Conservation (phyloP, 2,797 vertebrate species). For the Helarctos malayanus region DNA sequence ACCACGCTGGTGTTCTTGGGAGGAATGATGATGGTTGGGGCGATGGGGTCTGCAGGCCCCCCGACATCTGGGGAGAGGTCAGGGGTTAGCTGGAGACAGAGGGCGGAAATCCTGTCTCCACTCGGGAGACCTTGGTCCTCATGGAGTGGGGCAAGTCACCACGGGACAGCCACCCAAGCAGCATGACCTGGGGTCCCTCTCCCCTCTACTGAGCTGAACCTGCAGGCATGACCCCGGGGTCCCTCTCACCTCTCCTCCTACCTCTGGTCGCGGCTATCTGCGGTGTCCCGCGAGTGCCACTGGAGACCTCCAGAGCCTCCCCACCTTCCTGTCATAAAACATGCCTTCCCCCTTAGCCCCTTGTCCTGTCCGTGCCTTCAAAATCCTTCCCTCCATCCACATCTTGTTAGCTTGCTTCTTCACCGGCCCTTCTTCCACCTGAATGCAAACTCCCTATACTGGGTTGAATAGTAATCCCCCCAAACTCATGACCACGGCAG, state of each 20-base stretch:
- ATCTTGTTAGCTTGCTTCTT: rapidly evolving
- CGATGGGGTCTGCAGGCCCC: conserved; percentile 97
- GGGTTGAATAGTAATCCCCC: background rate
- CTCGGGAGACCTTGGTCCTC: background rate
- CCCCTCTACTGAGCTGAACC: background rate
- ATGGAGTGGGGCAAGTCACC: rapidly evolving
- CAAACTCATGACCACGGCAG: background rate
- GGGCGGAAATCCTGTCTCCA: background rate
- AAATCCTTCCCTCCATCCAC: background rate
- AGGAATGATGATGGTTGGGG: conserved; percentile 96
- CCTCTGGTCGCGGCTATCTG: background rate
- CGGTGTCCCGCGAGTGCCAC: rapidly evolving
- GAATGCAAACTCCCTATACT: background rate
- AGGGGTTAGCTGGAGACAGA: background rate
- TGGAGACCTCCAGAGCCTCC: background rate
- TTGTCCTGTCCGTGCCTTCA: rapidly evolving
- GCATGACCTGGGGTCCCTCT: background rate
- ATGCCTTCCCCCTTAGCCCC: rapidly evolving
- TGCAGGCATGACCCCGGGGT: background rate
- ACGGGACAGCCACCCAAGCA: rapidly evolving
- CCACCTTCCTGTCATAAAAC: background rate
- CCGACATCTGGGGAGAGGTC: conserved; percentile 92
- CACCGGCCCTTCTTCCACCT: rapidly evolving
- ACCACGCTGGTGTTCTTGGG: conserved; percentile 97
- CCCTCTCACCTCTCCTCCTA: background rate